Evolutionary conservation across 2,888 invertebrate genomes (phyloP).

Genomic region (Plebejus melissa): DNA sequence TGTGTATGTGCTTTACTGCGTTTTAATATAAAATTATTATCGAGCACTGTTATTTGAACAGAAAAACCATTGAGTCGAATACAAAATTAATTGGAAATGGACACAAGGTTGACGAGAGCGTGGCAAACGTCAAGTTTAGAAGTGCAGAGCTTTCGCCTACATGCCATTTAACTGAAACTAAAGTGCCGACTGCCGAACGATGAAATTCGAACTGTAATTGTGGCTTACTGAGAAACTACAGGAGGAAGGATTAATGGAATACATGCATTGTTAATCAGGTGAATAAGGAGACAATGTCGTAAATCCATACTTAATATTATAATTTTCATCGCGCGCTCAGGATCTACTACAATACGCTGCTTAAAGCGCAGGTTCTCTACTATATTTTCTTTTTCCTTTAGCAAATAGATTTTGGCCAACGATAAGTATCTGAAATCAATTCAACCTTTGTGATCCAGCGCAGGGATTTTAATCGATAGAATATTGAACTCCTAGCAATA

Average conservation of each 20-base stretch:
- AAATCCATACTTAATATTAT: too few species aligned
- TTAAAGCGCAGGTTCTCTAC: too few species aligned
- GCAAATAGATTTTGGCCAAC: not conserved
- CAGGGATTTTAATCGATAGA: not conserved
- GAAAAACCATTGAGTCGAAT: conserved; percentile 5
- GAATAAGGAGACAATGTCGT: not conserved
- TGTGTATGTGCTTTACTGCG: not conserved
- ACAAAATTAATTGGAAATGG: not conserved
- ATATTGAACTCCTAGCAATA: not conserved
- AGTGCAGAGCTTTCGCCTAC: conserved; percentile 9
- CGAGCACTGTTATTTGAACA: not conserved
- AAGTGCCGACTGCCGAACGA: not conserved
- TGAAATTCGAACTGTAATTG: not conserved
- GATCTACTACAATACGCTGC: too few species aligned
- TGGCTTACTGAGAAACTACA: not conserved
- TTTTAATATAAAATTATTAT: not conserved
- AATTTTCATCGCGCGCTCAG: too few species aligned
- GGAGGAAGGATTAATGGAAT: not conserved
- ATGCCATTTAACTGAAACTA: not conserved
- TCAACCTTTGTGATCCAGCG: not conserved
- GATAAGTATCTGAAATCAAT: not conserved
- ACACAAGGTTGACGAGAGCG: conserved; percentile 6
- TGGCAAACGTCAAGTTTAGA: conserved; percentile 5
- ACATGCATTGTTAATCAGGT: not conserved
- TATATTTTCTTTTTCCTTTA: not conserved